Evolutionary conservation across 2,113 vertebrate species (phyloP).

Genomic region (Tachysurus vachellii): DNA sequence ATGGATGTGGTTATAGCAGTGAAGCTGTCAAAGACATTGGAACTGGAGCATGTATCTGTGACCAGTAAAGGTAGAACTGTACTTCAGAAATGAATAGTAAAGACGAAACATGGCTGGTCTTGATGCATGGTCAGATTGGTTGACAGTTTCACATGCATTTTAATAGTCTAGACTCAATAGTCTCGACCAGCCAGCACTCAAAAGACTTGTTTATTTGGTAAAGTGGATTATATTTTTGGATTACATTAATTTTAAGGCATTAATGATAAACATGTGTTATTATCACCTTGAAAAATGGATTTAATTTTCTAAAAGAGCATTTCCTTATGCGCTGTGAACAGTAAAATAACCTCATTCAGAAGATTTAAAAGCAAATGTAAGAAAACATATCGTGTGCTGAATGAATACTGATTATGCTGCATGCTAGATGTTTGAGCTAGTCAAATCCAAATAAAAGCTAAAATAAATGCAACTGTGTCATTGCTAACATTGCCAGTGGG

Average conservation of each 20-base stretch:
- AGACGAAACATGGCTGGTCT: conserved; percentile 28
- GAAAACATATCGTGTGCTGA: not conserved
- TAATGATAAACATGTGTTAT: not conserved
- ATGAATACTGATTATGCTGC: not conserved
- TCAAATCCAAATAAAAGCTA: not conserved
- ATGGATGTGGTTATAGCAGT: conserved; percentile 28
- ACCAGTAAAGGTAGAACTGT: conserved; percentile 22
- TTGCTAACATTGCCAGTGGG: not conserved
- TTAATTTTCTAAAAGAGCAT: not conserved
- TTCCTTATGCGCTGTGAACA: not conserved
- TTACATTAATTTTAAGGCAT: not conserved
- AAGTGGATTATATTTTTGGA: too few species aligned
- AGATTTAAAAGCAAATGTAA: not conserved
- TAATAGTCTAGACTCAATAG: not conserved
- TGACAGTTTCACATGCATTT: not conserved
- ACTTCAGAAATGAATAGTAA: conserved; percentile 31
- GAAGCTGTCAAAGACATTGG: conserved; percentile 23
- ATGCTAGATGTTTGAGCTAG: not conserved
- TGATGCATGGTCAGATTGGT: conserved; percentile 3
- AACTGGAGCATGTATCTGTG: not conserved
- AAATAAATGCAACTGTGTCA: not conserved
- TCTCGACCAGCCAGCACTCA: not conserved
- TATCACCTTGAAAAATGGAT: not conserved
- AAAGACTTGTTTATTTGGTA: not conserved
- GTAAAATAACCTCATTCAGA: not conserved